Evolutionary conservation across 1,140 invertebrate species (phyloP), one percentile per base, ranked within the genome.

Genomic region (Drosophila eugracilis): DNA sequence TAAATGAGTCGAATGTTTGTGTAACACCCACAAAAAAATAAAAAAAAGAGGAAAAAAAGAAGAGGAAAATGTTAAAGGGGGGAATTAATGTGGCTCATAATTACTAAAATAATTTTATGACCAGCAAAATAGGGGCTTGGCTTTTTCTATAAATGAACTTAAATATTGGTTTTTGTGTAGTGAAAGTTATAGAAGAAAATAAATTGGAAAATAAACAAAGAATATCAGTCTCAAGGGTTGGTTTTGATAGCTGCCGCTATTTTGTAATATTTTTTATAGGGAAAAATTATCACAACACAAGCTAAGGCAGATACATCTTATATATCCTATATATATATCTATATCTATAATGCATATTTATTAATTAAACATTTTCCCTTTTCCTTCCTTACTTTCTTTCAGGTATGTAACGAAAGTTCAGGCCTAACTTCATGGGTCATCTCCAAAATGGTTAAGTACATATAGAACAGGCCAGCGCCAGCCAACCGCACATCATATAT

Each of bases 1-100:
- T 85, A 85, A 85, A 86, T 86, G 79, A 84, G 79, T 84, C 55
- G 49, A 78, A 67, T 73, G 53, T 66, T 80, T 75, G 76, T 50
- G 50, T 47, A 76, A 42, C 41, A 69, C 42, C 50, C 14, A 0
- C 1, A 15, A 21, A 49, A 9, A 9, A 15, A 21, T 42, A 9
- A 9, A 12, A 42, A 37, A 15, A 21, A 7, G 30, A 12, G 30
- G 37, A 48, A n/a, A n/a, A n/a, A n/a, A n/a, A n/a, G n/a, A n/a
- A n/a, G n/a, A n/a, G n/a, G n/a, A n/a, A n/a, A n/a, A n/a, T n/a
- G n/a, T n/a, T n/a, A n/a, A n/a, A n/a, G n/a, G 4, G 41, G 14
- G 9, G 3, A 36, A 15, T 22, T 14, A 47, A 30, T 37, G 28
- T 24, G 28, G 28, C 21, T 12, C 49, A 32, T 30, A 66, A 66